A percentile compares a stretch with the other conserved stretches of the same genome.
Evolutionary conservation across 2,113 vertebrate genomes (phyloP).

Genomic region (Microcebus ravelobensis): DNA sequence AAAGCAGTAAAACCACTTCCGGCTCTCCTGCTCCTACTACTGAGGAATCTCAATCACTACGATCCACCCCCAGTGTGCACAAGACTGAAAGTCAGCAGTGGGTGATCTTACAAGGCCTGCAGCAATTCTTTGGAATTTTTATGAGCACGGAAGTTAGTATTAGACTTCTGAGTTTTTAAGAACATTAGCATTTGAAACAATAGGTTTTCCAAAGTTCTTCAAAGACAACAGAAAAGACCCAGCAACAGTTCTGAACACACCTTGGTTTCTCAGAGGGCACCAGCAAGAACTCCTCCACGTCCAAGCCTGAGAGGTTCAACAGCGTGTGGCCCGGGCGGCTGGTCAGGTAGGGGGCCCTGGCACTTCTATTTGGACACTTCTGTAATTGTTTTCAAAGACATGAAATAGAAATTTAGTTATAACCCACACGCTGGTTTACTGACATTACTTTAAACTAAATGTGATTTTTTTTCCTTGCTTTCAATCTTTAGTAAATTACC

Average conservation of each 20-base stretch:
- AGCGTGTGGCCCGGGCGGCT: conserved; percentile 77
- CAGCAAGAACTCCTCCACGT: conserved; percentile 83
- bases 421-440: neutral
- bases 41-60: neutral
- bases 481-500: neutral
- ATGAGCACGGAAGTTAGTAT: neutral
- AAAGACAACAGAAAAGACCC: neutral
- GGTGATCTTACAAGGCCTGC: neutral
- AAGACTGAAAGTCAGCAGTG: neutral
- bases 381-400: conserved; percentile 67
- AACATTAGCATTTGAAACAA: neutral
- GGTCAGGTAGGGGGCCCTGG: conserved; percentile 69
- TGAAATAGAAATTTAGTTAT: neutral
- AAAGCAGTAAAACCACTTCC: neutral
- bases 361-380: conserved; percentile 74
- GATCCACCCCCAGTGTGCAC: neutral
- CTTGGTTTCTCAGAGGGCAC: conserved; percentile 74
- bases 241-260: conserved; percentile 52
- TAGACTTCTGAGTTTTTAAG: neutral
- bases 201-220: neutral
- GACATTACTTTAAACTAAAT: neutral
- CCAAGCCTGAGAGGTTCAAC: conserved; percentile 82
- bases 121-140: neutral
- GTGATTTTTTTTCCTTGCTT: neutral
- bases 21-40: neutral